Percentiles rank a stretch among this genome's conserved stretches.
These are phyloP conservation scores for Sclerurus mexicanus DNA, from an alignment of 2,113 vertebrate genomes.

Conservation along the genomic window DNA sequence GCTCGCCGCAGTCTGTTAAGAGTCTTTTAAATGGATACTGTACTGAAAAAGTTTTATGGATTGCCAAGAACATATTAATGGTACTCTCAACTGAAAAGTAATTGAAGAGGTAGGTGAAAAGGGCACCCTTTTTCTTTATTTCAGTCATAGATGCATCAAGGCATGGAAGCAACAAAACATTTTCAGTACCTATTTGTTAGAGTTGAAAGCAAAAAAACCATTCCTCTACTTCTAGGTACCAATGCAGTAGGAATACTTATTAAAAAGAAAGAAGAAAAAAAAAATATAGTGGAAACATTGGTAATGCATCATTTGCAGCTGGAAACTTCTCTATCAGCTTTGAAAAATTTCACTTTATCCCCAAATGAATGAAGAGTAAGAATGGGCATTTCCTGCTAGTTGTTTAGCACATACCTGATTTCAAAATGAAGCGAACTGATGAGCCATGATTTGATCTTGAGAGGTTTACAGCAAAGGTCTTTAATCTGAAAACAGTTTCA, in stretches of 20 bases:
- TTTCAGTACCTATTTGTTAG: neutral
- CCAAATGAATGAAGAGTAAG: neutral
- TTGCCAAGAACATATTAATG: neutral
- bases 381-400: neutral
- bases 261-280: neutral
- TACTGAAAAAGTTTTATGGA: neutral
- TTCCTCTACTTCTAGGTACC: neutral
- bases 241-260: neutral
- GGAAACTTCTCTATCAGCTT: neutral
- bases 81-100: neutral
- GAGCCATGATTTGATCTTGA: neutral
- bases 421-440: neutral
- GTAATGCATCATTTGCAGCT: neutral
- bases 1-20: neutral
- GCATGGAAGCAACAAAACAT: neutral
- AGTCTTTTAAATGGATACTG: neutral
- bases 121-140: neutral
- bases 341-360: neutral
- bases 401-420: neutral
- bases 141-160: neutral
- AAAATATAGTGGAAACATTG: neutral
- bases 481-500: neutral
- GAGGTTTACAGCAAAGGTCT: neutral
- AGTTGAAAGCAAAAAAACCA: neutral
- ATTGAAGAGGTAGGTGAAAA: neutral